Conservation (phyloP, 2,888 invertebrate genomes). For the Allophyes oxyacanthae region DNA sequence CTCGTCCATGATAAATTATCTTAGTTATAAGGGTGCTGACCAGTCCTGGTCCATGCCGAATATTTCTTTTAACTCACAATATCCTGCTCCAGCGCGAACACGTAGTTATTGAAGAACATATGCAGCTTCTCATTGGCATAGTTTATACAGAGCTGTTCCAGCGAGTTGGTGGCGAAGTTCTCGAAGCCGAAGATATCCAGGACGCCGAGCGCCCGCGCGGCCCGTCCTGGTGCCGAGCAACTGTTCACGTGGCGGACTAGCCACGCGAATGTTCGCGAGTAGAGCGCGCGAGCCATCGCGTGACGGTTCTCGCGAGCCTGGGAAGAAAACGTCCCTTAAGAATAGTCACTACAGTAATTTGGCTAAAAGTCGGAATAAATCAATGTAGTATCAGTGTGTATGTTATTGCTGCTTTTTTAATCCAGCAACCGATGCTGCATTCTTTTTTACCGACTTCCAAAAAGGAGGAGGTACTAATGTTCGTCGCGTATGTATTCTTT, state of each 20-base stretch:
- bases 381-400: too few relatives aligned
- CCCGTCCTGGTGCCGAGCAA: slow-evolving; percentile 96
- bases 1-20: too few relatives aligned
- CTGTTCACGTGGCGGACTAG: slow-evolving; percentile 97
- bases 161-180: slow-evolving; percentile 96
- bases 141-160: slow-evolving; percentile 98
- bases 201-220: slow-evolving; percentile 94
- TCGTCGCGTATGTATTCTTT: too few relatives aligned
- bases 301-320: slow-evolving; percentile 97
- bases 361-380: too few relatives aligned
- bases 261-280: slow-evolving; percentile 97
- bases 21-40: too few relatives aligned
- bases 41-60: too few relatives aligned
- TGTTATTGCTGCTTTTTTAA: too few relatives aligned
- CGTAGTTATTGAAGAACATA: slow-evolving; percentile 98
- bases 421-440: too few relatives aligned
- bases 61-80: slow-evolving; percentile 89
- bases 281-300: slow-evolving; percentile 97
- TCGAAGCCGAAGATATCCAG: slow-evolving; percentile 98
- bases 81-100: slow-evolving; percentile 97
- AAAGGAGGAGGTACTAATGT: too few relatives aligned
- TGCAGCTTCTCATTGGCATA: slow-evolving; percentile 98
- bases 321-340: not conserved
- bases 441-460: too few relatives aligned
- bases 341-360: not conserved